These are phyloP conservation scores for Bruchidius siliquastri DNA, from an alignment of 2,888 invertebrate species.

Conservation along the genomic window DNA sequence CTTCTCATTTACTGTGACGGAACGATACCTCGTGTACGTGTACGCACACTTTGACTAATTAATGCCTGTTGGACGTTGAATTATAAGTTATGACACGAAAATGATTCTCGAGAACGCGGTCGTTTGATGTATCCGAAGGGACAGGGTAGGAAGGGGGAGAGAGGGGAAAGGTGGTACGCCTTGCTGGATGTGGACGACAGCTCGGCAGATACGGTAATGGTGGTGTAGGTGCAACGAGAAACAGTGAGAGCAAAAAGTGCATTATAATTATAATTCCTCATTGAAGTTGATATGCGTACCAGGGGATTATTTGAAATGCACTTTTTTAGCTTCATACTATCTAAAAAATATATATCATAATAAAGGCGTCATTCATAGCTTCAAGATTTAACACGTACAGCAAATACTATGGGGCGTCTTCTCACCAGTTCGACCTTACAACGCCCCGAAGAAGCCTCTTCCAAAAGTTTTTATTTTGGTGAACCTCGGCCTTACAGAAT, in stretches of 20 bases:
- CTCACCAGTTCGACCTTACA: too few species aligned
- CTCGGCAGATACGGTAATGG: background rate
- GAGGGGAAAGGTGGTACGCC: background rate
- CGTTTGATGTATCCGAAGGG: background rate
- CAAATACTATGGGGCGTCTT: too few species aligned
- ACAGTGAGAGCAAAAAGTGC: background rate
- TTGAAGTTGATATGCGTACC: background rate
- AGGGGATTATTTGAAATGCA: background rate
- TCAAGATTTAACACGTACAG: too few species aligned
- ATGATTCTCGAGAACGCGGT: background rate
- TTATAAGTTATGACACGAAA: background rate
- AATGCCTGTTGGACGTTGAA: background rate
- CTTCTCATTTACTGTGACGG: too few species aligned
- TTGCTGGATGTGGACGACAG: background rate
- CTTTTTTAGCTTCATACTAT: too few species aligned
- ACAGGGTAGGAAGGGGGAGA: background rate
- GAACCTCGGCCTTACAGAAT: too few species aligned
- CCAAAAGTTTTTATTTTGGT: too few species aligned
- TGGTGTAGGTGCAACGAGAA: background rate
- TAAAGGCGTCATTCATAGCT: too few species aligned
- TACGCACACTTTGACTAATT: background rate
- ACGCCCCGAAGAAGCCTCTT: too few species aligned
- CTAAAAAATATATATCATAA: too few species aligned
- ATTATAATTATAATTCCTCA: background rate
- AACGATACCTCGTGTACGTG: too few species aligned